Percentiles rank a stretch among this genome's conserved stretches.
These are phyloP conservation scores for Apolygus lucorum DNA, from an alignment of 1,140 invertebrate genomes.

Conservation along the genomic window DNA sequence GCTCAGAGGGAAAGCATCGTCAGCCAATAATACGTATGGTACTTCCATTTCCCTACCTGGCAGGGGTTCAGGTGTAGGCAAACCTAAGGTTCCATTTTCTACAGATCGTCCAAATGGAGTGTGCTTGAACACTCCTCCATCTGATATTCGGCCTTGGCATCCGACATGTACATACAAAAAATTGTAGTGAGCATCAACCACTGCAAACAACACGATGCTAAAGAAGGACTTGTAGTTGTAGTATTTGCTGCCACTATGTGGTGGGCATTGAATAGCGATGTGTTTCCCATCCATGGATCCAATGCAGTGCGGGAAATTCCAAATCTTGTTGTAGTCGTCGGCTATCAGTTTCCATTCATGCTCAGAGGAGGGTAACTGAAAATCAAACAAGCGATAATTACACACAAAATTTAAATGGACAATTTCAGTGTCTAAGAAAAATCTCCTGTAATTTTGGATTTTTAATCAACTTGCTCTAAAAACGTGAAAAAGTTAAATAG, in stretches of 20 bases:
- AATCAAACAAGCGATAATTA: no score
- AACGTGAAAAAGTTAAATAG: no score
- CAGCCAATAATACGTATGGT: conserved; percentile 41
- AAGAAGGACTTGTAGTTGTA: conserved; percentile 46
- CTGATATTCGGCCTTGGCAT: conserved; percentile 39
- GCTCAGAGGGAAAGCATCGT: conserved; percentile 39
- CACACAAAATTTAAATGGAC: no score
- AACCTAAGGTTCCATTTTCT: conserved; percentile 34
- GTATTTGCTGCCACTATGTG: conserved; percentile 40
- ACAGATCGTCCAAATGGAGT: conserved; percentile 36
- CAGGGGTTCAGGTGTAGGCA: conserved; percentile 35
- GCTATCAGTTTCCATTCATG: no score
- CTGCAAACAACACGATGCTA: conserved; percentile 44
- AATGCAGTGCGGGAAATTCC: conserved; percentile 39
- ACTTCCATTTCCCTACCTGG: conserved; percentile 30
- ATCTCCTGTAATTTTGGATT: no score
- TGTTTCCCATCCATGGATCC: conserved; percentile 46
- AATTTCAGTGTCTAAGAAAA: no score
- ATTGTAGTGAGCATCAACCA: conserved; percentile 42
- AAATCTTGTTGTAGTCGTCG: no score
- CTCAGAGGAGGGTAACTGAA: no score
- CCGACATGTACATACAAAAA: conserved; percentile 31
- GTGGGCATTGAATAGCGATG: conserved; percentile 39
- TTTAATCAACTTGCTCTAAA: no score
- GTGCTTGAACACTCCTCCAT: conserved; percentile 38